phyloP scores from a whole-genome alignment of 2,888 invertebrate species.

The Sipunculus nudus region DNA sequence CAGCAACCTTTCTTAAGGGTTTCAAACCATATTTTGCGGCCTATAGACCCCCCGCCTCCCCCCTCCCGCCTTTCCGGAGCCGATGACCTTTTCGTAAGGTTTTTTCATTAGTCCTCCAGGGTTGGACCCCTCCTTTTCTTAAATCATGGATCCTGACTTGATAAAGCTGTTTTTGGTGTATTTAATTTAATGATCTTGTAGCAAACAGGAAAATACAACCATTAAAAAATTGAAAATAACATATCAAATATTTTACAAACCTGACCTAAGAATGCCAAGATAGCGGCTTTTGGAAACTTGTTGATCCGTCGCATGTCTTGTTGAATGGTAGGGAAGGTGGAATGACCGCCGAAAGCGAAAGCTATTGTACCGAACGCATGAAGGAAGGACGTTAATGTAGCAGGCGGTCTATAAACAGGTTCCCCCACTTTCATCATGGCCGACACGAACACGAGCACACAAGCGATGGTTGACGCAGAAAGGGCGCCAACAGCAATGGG shows the following conservation, averaged over 20 bases:
- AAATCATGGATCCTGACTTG: too few relatives aligned
- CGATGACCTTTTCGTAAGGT: too few relatives aligned
- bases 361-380: constrained; percentile 77
- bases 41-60: too few relatives aligned
- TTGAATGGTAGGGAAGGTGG: constrained; percentile 85
- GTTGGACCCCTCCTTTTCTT: too few relatives aligned
- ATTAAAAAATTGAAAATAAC: not conserved
- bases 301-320: constrained; percentile 87
- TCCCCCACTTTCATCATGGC: constrained; percentile 69
- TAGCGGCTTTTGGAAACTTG: constrained; percentile 78
- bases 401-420: too few relatives aligned
- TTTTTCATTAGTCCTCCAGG: too few relatives aligned
- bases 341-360: constrained; percentile 79
- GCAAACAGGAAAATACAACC: too few relatives aligned
- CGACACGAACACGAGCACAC: constrained; percentile 70
- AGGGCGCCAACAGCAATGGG: constrained; percentile 75
- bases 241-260: not conserved
- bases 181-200: too few relatives aligned
- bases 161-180: too few relatives aligned
- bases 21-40: too few relatives aligned
- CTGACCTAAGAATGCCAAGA: constrained; percentile 76
- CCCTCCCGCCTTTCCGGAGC: too few relatives aligned
- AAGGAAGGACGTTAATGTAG: constrained; percentile 73
- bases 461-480: constrained; percentile 73
- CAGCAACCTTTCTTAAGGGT: too few relatives aligned